Evolutionary conservation across 2,888 invertebrate genomes (phyloP), one percentile per base, ranked within the genome.

Genomic region (Rhamphomyia laevipes): DNA sequence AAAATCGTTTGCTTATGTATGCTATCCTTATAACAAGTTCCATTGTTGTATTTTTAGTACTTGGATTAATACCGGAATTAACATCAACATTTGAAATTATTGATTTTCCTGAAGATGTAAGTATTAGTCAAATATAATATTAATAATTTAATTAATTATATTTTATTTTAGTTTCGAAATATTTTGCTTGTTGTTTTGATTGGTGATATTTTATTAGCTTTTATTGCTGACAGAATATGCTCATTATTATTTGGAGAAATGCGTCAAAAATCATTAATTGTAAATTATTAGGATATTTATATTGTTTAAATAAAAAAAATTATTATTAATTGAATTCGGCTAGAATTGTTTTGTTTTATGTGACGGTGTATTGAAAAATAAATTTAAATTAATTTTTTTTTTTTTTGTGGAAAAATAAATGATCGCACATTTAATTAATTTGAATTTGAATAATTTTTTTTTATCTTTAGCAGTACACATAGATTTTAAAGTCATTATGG

Each of bases 11-110:
- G 4, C 76, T 99, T 55, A 71, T 97, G 62, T 95, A 91, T 74
- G 94, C 95, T 64, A 79, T 99, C 54, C 58, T 90, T 51, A 76
- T 84, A 55, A 92, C 95, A 7, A 85, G 86, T 27, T 80, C 79
- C 30, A 81, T 86, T 16, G 89, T 97, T 47, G 73, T 95, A 49
- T 80, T 83, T 38, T 75, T 99, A 43, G 88, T 94, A 5, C 78
- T 89, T 51, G 93, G 94, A 12, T 58, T 86, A 41, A 71, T 92
- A 50, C 90, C 95, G 1, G 91, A 92, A 55, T 73, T 97, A 52
- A 83, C 89, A 48, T 76, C 79, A 54, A 86, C 90, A 69, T 95
- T 99, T 74, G 93, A 97, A 76, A 88, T 99, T 55, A 91, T 99
- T 10, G 84, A 90, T 63, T 91, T 97, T 70, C 93, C 95, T 43